Evolutionary conservation across 2,113 vertebrate genomes (phyloP), one percentile per base, ranked within the genome.

Genomic region (Polyodon spathula): DNA sequence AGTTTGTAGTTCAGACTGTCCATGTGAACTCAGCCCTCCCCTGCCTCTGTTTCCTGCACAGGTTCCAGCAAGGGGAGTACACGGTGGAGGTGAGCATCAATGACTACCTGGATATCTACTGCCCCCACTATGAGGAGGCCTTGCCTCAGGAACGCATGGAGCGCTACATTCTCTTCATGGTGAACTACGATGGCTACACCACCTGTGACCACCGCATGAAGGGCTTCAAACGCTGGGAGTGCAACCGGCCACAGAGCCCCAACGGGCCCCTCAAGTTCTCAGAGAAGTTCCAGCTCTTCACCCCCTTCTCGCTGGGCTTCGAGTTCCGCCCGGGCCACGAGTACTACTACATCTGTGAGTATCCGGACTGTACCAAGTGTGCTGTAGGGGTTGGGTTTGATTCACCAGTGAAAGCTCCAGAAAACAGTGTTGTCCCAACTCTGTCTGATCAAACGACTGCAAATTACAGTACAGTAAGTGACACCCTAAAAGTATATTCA

Each of bases 261-360:
- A 89, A 76, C 17, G 93, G 93, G 1, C 92, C 93, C 4, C 88
- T 98, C 76, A 92, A 91, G 76, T 97, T 98, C 78, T 97, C 94
- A 0, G 95, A 98, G 82, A 98, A 98, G 80, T 97, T 97, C 78
- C 95, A 97, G 74, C 93, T 97, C 69, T 96, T 97, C 86, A 98
- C 95, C 0, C 94, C 94, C 8, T 98, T 98, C 82, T 97, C 93
- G 4, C 81, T 97, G 68, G 95, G 95, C 59, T 98, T 97, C 8
- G 95, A 97, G 85, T 98, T 97, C 83, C 75, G 95, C 1, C 93
- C 94, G 0, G 94, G 93, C 16, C 92, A 95, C 0, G 93, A 95
- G 71, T 97, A 96, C 66, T 97, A 95, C 76, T 95, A 97, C 73
- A 94, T 95, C 77, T 97, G 93, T 97, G 78, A 95, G 94, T 91